Evolutionary conservation across 2,797 vertebrate genomes (phyloP).

Genomic region (Poeciliopsis gracilis): DNA sequence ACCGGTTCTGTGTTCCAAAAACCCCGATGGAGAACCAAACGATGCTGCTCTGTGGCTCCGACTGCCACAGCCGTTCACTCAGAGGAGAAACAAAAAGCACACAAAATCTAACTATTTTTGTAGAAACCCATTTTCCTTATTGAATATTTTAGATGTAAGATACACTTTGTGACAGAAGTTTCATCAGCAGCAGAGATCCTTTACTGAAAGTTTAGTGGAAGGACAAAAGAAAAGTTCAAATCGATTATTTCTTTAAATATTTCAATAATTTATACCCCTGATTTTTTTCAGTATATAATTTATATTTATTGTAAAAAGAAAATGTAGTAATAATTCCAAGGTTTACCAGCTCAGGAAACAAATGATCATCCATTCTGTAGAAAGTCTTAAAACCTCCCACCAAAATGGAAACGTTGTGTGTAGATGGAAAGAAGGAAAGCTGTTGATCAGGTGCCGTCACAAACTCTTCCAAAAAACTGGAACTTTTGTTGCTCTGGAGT

Average conservation of each 20-base stretch:
- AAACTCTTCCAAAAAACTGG: background rate
- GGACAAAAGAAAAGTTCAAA: conserved; percentile 21
- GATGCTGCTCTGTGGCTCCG: conserved; percentile 41
- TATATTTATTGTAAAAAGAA: conserved; percentile 12
- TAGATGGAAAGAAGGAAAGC: background rate
- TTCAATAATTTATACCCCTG: conserved; percentile 9
- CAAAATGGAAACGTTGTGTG: background rate
- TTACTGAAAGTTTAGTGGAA: conserved; percentile 25
- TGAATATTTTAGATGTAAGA: conserved; percentile 20
- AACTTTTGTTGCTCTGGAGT: background rate
- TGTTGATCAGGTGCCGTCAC: background rate
- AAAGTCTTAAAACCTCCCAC: conserved; percentile 8
- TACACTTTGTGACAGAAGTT: conserved; percentile 42
- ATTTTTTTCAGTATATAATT: conserved; percentile 2
- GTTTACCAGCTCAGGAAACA: conserved; percentile 4
- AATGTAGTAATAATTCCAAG: background rate
- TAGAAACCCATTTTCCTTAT: conserved; percentile 53
- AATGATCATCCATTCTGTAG: background rate
- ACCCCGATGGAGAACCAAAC: conserved; percentile 60
- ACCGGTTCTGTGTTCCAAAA: conserved; percentile 33
- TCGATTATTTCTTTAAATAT: conserved; percentile 44
- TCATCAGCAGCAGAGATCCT: conserved; percentile 67
- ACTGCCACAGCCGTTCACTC: conserved; percentile 51
- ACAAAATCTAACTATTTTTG: conserved; percentile 70
- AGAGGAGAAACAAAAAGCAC: conserved; percentile 63